Conservation (phyloP, 2,113 vertebrate genomes). For the Corvus cornix region DNA sequence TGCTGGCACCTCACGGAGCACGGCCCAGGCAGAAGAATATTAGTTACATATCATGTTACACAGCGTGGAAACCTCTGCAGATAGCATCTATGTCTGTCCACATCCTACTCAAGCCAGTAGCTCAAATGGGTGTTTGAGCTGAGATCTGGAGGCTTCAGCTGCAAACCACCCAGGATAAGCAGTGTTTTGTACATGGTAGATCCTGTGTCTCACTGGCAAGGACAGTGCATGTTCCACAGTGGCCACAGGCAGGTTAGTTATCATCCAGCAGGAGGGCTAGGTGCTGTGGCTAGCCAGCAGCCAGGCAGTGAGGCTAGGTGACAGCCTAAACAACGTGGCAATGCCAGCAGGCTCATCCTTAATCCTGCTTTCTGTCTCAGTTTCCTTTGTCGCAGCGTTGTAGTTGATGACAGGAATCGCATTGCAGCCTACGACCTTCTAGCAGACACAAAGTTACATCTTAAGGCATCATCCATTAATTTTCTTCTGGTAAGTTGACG, state of each 20-base stretch:
- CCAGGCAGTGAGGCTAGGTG: not conserved
- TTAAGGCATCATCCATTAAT: constrained; percentile 69
- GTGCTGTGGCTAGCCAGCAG: not conserved
- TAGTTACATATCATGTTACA: not conserved
- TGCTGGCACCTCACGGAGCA: not conserved
- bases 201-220: fast-evolving
- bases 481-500: constrained; percentile 84
- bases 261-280: not conserved
- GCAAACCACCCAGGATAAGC: not conserved
- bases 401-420: constrained; percentile 75
- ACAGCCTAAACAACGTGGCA: not conserved
- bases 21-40: fast-evolving
- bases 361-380: constrained; percentile 62
- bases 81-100: not conserved
- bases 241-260: not conserved
- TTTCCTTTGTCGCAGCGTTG: constrained; percentile 86
- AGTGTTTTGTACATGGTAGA: fast-evolving
- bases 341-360: not conserved
- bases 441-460: constrained; percentile 72
- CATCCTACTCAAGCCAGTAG: not conserved
- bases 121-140: not conserved
- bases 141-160: not conserved
- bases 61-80: not conserved
- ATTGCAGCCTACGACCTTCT: constrained; percentile 76
- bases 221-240: not conserved